Evolutionary conservation across 2,888 invertebrate genomes (phyloP).

Genomic region (Tetrapedia diversipes): DNA sequence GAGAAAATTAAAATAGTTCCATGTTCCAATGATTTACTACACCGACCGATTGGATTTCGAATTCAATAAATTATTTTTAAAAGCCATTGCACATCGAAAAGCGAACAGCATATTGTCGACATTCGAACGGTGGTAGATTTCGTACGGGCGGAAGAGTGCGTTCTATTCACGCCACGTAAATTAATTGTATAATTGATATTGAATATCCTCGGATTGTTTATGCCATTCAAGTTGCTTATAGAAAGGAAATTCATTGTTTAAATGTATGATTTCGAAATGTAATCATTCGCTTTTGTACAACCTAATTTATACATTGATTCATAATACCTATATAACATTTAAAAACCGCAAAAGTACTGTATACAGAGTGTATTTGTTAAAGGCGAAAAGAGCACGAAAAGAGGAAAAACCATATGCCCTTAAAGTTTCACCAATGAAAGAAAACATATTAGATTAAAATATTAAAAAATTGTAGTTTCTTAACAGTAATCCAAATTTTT

Average conservation of each 20-base stretch:
- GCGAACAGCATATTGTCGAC: constrained; percentile 65
- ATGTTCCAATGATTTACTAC: constrained; percentile 47
- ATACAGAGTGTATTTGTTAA: background rate
- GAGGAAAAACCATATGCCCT: constrained; percentile 5
- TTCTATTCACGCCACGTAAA: constrained; percentile 69
- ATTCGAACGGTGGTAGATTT: constrained; percentile 52
- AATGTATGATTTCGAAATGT: constrained; percentile 52
- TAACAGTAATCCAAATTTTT: background rate
- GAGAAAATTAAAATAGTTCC: constrained; percentile 50
- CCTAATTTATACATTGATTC: constrained; percentile 39
- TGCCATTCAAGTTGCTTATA: constrained; percentile 54
- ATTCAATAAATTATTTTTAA: constrained; percentile 65
- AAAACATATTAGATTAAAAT: background rate
- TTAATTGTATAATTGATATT: constrained; percentile 72
- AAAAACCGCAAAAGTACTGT: constrained; percentile 11
- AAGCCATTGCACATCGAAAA: constrained; percentile 52
- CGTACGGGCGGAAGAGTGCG: constrained; percentile 61
- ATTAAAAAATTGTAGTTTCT: background rate
- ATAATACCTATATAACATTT: background rate
- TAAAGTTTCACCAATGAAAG: background rate
- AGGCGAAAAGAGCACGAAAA: background rate
- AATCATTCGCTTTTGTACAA: constrained; percentile 58
- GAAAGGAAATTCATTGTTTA: constrained; percentile 67
- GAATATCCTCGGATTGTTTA: constrained; percentile 66
- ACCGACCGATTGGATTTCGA: constrained; percentile 37